Evolutionary conservation across 2,797 vertebrate species (phyloP).

Genomic region (Kryptolebias ocellatus): DNA sequence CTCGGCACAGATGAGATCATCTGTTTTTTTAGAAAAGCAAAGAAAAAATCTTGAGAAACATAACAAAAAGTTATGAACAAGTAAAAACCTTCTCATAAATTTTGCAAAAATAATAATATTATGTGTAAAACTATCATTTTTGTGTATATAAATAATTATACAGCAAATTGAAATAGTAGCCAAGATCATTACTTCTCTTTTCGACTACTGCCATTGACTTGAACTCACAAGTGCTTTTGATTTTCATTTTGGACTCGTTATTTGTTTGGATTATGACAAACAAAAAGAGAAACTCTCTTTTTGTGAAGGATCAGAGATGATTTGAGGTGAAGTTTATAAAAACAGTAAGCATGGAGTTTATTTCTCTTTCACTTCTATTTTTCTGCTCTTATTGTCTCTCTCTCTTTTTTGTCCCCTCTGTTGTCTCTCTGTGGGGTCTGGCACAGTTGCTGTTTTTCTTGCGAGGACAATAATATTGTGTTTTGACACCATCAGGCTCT

Average conservation of each 20-base stretch:
- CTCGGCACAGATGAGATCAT: conserved; percentile 48
- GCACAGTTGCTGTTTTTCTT: conserved; percentile 55
- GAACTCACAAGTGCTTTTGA: conserved; percentile 42
- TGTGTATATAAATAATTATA: conserved; percentile 21
- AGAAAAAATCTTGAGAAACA: background rate
- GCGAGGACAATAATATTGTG: conserved; percentile 54
- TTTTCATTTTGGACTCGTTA: conserved; percentile 36
- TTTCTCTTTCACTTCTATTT: conserved; percentile 15
- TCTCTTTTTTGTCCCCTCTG: conserved; percentile 14
- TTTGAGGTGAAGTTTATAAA: conserved; percentile 21
- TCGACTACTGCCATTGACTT: conserved; percentile 47
- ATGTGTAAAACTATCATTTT: conserved; percentile 12
- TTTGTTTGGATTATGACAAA: conserved; percentile 42
- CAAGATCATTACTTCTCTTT: conserved; percentile 49
- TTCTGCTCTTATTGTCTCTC: conserved; percentile 3
- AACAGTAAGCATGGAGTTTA: conserved; percentile 8
- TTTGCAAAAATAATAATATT: conserved; percentile 18
- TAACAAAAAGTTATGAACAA: conserved; percentile 37
- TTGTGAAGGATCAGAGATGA: background rate
- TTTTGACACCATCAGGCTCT: conserved; percentile 63
- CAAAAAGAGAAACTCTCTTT: conserved; percentile 26
- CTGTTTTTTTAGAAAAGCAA: conserved; percentile 36
- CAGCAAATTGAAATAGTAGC: conserved; percentile 39
- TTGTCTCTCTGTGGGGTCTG: conserved; percentile 64
- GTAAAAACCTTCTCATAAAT: conserved; percentile 20